Conservation (phyloP, 2,888 invertebrate species). For the Synanthedon andrenaeformis region DNA sequence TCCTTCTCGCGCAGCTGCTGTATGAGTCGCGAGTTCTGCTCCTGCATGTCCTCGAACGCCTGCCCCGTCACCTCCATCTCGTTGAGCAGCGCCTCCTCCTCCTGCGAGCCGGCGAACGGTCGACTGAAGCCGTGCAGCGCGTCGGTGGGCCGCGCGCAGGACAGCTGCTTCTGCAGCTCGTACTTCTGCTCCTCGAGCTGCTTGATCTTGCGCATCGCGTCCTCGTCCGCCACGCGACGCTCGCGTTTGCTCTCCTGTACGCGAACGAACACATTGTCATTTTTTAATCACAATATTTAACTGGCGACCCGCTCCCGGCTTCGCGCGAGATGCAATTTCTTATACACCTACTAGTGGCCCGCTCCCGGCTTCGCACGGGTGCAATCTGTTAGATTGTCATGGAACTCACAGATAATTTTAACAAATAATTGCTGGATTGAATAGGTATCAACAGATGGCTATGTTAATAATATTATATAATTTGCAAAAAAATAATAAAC, state of each 20-base stretch:
- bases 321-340: too few relatives aligned
- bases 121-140: conserved; percentile 68
- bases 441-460: too few relatives aligned
- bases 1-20: conserved; percentile 97
- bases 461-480: too few relatives aligned
- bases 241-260: conserved; percentile 89
- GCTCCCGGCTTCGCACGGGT: too few relatives aligned
- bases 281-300: conserved; percentile 4
- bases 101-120: conserved; percentile 82
- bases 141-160: conserved; percentile 68
- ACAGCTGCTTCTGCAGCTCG: conserved; percentile 90
- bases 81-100: conserved; percentile 95
- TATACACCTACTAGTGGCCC: too few relatives aligned
- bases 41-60: conserved; percentile 99
- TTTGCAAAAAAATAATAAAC: too few relatives aligned
- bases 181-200: conserved; percentile 94
- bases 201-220: conserved; percentile 93
- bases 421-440: too few relatives aligned
- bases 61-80: conserved; percentile 99
- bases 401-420: too few relatives aligned
- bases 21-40: conserved; percentile 94
- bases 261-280: neutral
- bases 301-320: too few relatives aligned
- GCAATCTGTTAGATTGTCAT: too few relatives aligned
- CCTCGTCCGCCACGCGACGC: conserved; percentile 93